Percentiles rank a stretch among this genome's conserved stretches.
These are phyloP conservation scores for Gallinago stenura DNA, from an alignment of 2,797 vertebrate genomes.

Conservation along the genomic window DNA sequence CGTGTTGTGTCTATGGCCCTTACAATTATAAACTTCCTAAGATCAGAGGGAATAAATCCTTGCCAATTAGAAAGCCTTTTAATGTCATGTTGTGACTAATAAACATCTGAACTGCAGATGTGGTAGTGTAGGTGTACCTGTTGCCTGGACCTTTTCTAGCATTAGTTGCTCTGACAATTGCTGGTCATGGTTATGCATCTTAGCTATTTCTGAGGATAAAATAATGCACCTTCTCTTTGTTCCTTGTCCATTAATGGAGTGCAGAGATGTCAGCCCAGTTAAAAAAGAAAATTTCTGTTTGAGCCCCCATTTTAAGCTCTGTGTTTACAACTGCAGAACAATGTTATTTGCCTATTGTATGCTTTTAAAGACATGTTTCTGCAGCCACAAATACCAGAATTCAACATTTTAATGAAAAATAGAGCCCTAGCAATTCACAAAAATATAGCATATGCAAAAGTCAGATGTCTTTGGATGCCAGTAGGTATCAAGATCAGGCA, in stretches of 20 bases:
- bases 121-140: conserved; percentile 23
- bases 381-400: neutral
- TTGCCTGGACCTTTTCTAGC: neutral
- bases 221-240: neutral
- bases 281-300: neutral
- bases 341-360: neutral
- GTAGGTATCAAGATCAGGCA: neutral
- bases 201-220: conserved; percentile 7
- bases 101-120: conserved; percentile 66
- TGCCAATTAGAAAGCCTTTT: conserved; percentile 39
- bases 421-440: neutral
- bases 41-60: conserved; percentile 23
- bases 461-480: neutral
- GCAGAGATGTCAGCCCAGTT: neutral
- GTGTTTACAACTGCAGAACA: neutral
- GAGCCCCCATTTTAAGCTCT: neutral
- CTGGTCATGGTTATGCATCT: neutral
- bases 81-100: conserved; percentile 52
- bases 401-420: neutral
- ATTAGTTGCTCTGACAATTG: neutral
- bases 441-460: neutral
- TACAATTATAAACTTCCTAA: neutral
- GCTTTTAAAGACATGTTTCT: neutral
- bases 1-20: conserved; percentile 21
- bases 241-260: neutral